A percentile compares a stretch with the other conserved stretches of the same genome.
These are phyloP conservation scores for Pseudopipra pipra DNA, from an alignment of 2,113 vertebrate species.

Conservation along the genomic window DNA sequence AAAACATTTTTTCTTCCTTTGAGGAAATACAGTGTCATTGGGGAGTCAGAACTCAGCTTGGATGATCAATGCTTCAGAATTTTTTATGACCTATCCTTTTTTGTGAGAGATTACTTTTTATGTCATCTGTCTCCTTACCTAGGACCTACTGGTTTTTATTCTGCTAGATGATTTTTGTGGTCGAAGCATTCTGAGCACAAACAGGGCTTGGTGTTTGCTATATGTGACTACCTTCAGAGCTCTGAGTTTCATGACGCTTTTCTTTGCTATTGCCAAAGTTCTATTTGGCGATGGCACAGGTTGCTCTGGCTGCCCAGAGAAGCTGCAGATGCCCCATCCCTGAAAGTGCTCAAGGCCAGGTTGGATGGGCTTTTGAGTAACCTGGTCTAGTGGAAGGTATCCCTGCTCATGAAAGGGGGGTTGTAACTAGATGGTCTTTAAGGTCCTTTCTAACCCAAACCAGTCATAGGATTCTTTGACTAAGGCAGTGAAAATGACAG, in stretches of 20 bases:
- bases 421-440: background rate
- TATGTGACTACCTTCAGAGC: background rate
- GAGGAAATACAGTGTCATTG: background rate
- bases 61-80: background rate
- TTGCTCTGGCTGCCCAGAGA: background rate
- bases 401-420: background rate
- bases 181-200: background rate
- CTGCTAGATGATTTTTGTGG: background rate
- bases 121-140: background rate
- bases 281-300: background rate
- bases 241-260: background rate
- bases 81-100: background rate
- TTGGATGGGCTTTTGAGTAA: background rate
- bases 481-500: background rate
- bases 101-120: background rate
- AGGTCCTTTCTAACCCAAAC: background rate
- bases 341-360: background rate
- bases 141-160: background rate
- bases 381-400: background rate
- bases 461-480: background rate
- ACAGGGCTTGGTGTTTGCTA: background rate
- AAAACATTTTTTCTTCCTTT: background rate
- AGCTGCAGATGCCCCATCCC: background rate
- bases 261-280: background rate
- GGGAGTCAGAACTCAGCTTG: background rate